These are phyloP conservation scores for Cheirogaleus major DNA, from an alignment of 2,797 vertebrate genomes.

Conservation along the genomic window DNA sequence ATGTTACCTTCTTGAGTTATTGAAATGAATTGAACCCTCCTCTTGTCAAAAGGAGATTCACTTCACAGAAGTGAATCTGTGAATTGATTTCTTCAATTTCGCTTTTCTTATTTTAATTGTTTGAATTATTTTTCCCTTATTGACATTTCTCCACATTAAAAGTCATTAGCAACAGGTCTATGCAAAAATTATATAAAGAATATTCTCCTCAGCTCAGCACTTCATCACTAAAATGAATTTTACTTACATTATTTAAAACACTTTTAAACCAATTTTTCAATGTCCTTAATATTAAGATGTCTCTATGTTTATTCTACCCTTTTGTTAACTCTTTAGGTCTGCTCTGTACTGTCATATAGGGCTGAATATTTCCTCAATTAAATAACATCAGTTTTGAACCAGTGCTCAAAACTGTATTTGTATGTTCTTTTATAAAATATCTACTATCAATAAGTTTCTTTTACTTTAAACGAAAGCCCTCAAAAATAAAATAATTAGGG, in stretches of 20 bases:
- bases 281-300: neutral
- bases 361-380: neutral
- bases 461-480: neutral
- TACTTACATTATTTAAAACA: neutral
- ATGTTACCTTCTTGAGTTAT: neutral
- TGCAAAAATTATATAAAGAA: neutral
- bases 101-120: neutral
- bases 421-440: neutral
- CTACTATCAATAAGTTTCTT: neutral
- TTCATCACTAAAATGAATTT: neutral
- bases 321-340: neutral
- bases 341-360: neutral
- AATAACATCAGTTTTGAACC: neutral
- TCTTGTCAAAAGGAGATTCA: neutral
- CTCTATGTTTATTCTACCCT: neutral
- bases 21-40: neutral
- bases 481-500: constrained; percentile 10
- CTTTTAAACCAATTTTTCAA: neutral
- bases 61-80: neutral
- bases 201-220: neutral
- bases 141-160: neutral
- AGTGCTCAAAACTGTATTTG: neutral
- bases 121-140: neutral
- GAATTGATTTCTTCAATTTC: neutral
- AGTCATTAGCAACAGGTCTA: neutral